Conservation (phyloP, 1,140 invertebrate species). For the Protaetia brevitarsis region DNA sequence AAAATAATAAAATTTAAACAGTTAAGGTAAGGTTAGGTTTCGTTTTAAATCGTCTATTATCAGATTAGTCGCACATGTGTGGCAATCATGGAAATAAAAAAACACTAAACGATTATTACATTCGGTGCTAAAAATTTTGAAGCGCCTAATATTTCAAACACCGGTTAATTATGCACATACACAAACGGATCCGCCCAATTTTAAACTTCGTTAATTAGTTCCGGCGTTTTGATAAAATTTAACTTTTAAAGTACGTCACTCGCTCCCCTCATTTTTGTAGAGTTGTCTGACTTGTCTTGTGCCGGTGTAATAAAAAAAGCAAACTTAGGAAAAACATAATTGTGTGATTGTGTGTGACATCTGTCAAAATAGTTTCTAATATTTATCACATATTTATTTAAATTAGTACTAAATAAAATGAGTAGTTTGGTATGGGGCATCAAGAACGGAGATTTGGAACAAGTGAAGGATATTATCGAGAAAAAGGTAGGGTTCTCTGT, state of each 20-base stretch:
- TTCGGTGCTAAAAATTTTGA: not conserved
- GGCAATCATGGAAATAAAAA: not conserved
- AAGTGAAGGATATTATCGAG: constrained; percentile 83
- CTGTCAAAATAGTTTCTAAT: not conserved
- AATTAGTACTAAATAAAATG: constrained; percentile 34
- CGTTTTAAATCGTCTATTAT: not conserved
- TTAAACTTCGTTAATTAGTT: not conserved
- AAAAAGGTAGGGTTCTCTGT: constrained; percentile 62
- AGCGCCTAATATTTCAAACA: not conserved
- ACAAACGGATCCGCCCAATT: not conserved
- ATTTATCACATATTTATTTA: constrained; percentile 27
- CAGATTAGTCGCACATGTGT: not conserved
- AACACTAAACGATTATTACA: not conserved
- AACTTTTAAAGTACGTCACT: not conserved
- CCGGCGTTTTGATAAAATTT: not conserved
- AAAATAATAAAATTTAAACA: not conserved
- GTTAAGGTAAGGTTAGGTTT: not conserved
- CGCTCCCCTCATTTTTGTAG: not conserved
- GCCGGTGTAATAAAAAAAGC: not conserved
- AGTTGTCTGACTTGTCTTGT: not conserved
- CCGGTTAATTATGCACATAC: not conserved
- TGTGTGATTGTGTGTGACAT: constrained; percentile 2
- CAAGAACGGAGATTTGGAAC: constrained; percentile 91
- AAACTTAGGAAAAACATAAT: no score
- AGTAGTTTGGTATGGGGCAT: constrained; percentile 85